Percentiles rank a stretch among this genome's conserved stretches.
These are phyloP conservation scores for Phania funesta DNA, from an alignment of 2,888 invertebrate species.

Conservation along the genomic window DNA sequence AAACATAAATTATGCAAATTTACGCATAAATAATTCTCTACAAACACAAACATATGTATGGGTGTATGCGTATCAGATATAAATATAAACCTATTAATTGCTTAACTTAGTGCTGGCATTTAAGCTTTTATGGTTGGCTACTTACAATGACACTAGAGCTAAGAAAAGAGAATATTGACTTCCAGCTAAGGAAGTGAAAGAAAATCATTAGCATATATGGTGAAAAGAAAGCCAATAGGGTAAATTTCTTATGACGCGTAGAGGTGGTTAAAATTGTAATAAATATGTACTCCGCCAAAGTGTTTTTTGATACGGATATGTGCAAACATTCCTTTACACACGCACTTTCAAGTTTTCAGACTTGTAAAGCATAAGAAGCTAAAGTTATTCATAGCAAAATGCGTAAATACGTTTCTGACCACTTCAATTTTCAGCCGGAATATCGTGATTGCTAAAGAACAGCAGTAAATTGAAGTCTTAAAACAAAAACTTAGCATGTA, in stretches of 20 bases:
- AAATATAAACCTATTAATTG: slow-evolving; percentile 53
- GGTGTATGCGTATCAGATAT: neutral
- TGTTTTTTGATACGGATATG: neutral
- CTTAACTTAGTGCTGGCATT: slow-evolving; percentile 23
- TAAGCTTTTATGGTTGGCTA: slow-evolving; percentile 25
- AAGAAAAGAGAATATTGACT: neutral
- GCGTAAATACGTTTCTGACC: slow-evolving; percentile 26
- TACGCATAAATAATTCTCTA: neutral
- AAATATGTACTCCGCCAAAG: slow-evolving; percentile 1
- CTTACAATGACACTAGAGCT: neutral
- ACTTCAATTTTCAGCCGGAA: neutral
- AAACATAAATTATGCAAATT: slow-evolving; percentile 7
- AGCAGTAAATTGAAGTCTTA: slow-evolving; percentile 11
- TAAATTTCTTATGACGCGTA: slow-evolving; percentile 30
- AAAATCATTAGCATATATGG: neutral
- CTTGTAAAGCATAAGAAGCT: neutral
- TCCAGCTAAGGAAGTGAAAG: neutral
- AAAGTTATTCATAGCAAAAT: neutral
- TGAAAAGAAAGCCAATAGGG: slow-evolving; percentile 18
- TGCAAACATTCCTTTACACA: neutral
- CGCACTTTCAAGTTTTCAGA: neutral
- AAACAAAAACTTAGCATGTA: neutral
- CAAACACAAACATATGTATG: neutral
- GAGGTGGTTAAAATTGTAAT: neutral
- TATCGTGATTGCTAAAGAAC: neutral